Percentiles rank a stretch among this genome's conserved stretches.
These are phyloP conservation scores for Hypsopygia costalis DNA, from an alignment of 2,888 invertebrate species.

Conservation along the genomic window DNA sequence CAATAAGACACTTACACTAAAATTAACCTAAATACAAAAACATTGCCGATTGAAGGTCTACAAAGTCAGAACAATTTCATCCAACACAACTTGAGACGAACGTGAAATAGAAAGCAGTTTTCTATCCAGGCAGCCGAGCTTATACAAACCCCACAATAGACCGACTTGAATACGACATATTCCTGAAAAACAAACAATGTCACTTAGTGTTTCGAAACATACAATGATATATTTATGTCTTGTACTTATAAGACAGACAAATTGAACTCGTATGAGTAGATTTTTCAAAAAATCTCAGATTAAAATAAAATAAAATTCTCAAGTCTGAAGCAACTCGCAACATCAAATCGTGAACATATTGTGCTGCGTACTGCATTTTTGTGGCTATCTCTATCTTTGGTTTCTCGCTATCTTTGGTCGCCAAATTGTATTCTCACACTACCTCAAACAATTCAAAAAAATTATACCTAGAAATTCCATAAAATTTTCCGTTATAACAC, in stretches of 20 bases:
- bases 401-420: too few species aligned
- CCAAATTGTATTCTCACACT: too few species aligned
- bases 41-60: slow-evolving; percentile 44
- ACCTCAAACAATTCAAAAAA: too few species aligned
- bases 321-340: too few species aligned
- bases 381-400: too few species aligned
- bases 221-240: background rate
- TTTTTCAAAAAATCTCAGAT: slow-evolving; percentile 30
- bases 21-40: background rate
- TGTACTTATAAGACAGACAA: slow-evolving; percentile 8
- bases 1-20: background rate
- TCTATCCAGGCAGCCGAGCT: slow-evolving; percentile 45
- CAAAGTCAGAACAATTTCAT: slow-evolving; percentile 23
- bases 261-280: slow-evolving; percentile 30
- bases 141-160: slow-evolving; percentile 58
- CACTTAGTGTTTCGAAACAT: slow-evolving; percentile 16
- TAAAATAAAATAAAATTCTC: too few species aligned
- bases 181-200: slow-evolving; percentile 57
- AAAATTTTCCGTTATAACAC: too few species aligned
- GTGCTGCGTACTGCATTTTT: too few species aligned
- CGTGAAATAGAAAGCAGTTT: slow-evolving; percentile 42
- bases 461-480: too few species aligned
- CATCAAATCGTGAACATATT: too few species aligned
- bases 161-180: slow-evolving; percentile 51
- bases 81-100: slow-evolving; percentile 40